phyloP scores from a whole-genome alignment of 35 echinoderm and acorn worm species.

The Apostichopus californicus region DNA sequence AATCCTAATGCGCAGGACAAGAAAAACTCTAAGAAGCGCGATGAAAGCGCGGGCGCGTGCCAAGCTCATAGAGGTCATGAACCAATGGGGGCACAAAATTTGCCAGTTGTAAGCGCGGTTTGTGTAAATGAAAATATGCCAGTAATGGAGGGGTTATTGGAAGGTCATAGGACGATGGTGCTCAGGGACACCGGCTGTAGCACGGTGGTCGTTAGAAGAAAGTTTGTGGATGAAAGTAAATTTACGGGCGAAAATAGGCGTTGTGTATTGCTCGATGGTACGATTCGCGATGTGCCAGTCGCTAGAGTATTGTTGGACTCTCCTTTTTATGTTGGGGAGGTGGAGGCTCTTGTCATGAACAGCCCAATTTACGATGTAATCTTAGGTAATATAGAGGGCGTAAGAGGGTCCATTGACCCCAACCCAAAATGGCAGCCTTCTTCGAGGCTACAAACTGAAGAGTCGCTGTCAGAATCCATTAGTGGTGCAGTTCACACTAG shows the following conservation, averaged over 20 bases:
- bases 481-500: no score
- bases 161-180: no score
- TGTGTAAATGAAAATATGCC: neutral
- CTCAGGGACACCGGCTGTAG: no score
- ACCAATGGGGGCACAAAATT: neutral
- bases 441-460: no score
- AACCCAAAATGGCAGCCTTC: no score
- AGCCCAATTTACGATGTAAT: neutral
- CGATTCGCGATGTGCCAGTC: slow-evolving; percentile 14
- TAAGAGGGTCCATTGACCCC: neutral
- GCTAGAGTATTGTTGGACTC: slow-evolving; percentile 41
- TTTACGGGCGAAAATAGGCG: neutral
- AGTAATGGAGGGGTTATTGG: neutral
- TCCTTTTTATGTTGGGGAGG: slow-evolving; percentile 45
- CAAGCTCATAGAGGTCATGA: neutral
- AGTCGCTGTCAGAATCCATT: no score
- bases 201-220: no score
- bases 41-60: neutral
- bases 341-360: neutral
- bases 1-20: neutral
- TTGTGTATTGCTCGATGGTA: slow-evolving; percentile 49
- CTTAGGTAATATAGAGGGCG: slow-evolving; percentile 64
- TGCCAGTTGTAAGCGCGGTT: neutral
- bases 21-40: neutral
- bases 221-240: no score